A percentile compares a stretch with the other conserved stretches of the same genome.
phyloP scores from a whole-genome alignment of 1,140 invertebrate species.

The Drosophila littoralis region DNA sequence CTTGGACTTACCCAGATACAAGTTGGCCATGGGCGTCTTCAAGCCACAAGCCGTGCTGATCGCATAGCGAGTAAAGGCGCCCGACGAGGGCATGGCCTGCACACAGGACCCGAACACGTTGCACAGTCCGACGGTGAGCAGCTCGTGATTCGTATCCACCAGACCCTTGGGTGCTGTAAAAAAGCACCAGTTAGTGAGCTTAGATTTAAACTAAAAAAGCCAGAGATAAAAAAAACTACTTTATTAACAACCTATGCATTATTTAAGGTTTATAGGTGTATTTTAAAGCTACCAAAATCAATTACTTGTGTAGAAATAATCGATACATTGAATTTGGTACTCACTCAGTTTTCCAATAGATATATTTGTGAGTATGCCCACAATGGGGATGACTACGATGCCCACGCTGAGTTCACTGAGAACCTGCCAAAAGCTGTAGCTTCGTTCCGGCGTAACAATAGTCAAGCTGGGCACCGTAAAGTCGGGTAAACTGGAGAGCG shows the following conservation, averaged over 20 bases:
- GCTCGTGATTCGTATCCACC: constrained; percentile 90
- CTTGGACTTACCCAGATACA: constrained; percentile 86
- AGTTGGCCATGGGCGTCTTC: constrained; percentile 89
- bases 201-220: too few relatives aligned
- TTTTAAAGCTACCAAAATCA: too few relatives aligned
- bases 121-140: constrained; percentile 89
- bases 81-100: constrained; percentile 91
- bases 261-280: too few relatives aligned
- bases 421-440: constrained; percentile 87
- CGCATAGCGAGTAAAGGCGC: constrained; percentile 91
- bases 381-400: constrained; percentile 90
- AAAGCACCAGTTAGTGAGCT: too few relatives aligned
- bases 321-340: constrained; percentile 53
- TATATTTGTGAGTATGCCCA: constrained; percentile 93
- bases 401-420: constrained; percentile 88
- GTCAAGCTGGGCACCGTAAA: constrained; percentile 87
- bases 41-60: constrained; percentile 91
- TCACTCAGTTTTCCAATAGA: constrained; percentile 94
- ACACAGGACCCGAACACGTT: constrained; percentile 91
- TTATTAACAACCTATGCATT: too few relatives aligned
- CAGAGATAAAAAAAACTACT: too few relatives aligned
- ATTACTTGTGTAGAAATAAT: too few relatives aligned
- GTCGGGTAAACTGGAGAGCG: constrained; percentile 88
- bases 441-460: constrained; percentile 86
- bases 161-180: constrained; percentile 79